Percentiles rank a stretch among this genome's conserved stretches.
Evolutionary conservation across 2,113 vertebrate genomes (phyloP).

Genomic region (Sinocyclocheilus rhinocerous): DNA sequence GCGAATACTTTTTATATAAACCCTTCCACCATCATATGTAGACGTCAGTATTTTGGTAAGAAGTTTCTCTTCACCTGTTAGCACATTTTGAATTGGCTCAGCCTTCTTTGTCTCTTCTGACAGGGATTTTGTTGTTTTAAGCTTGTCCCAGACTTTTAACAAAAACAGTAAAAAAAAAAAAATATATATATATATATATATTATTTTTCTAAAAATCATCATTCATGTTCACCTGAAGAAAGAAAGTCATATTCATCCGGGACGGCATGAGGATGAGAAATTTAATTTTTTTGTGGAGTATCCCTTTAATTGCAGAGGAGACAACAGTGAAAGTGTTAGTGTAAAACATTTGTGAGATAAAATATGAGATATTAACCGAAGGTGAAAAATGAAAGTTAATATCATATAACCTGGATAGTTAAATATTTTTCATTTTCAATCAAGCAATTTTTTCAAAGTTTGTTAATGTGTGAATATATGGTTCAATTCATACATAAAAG

Average conservation of each 20-base stretch:
- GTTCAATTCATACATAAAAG: background rate
- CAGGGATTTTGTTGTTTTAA: background rate
- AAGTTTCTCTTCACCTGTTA: no score
- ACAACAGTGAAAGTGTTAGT: background rate
- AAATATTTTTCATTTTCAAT: background rate
- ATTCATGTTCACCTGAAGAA: background rate
- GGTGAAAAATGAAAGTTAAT: background rate
- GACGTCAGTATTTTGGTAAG: background rate
- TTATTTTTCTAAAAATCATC: no score
- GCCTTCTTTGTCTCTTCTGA: background rate
- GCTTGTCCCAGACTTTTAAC: no score
- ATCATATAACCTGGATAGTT: background rate
- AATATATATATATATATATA: no score
- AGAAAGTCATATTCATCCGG: background rate
- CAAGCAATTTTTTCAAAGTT: background rate
- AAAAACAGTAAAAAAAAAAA: no score
- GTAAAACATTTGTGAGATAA: background rate
- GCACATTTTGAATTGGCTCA: background rate
- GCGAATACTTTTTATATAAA: background rate
- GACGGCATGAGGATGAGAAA: background rate
- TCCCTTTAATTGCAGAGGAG: background rate
- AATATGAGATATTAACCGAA: background rate
- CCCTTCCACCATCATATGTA: background rate
- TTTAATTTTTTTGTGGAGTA: background rate
- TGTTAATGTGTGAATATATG: background rate